phyloP scores from a whole-genome alignment of 2,888 invertebrate species.

The Tetramorium bicarinatum region DNA sequence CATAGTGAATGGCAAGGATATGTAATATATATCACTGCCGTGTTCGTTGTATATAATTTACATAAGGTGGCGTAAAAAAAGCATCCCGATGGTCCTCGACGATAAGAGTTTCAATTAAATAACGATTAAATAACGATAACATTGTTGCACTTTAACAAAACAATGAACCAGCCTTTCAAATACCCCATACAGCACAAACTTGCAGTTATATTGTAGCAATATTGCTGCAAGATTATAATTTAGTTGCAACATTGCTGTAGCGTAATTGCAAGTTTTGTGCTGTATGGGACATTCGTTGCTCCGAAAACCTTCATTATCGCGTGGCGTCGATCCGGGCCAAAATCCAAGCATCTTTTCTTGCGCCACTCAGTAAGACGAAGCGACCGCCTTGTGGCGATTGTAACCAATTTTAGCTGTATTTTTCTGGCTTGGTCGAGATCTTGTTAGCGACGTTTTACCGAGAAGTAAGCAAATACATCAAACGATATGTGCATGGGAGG shows the following conservation, averaged over 20 bases:
- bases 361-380: not conserved
- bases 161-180: not conserved
- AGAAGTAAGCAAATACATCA: slow-evolving; percentile 44
- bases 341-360: not conserved
- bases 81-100: not conserved
- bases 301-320: not conserved
- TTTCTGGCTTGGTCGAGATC: slow-evolving; percentile 29
- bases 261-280: no score
- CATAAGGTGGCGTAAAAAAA: slow-evolving; percentile 58
- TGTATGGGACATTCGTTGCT: not conserved
- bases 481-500: slow-evolving; percentile 27
- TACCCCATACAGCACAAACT: not conserved
- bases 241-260: no score
- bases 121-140: not conserved
- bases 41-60: slow-evolving; percentile 81
- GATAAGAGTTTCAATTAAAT: not conserved
- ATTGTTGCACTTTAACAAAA: not conserved
- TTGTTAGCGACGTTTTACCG: slow-evolving; percentile 25
- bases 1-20: slow-evolving; percentile 74
- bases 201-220: no score
- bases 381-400: slow-evolving; percentile 1
- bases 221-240: no score
- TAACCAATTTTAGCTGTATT: slow-evolving; percentile 42
- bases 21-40: slow-evolving; percentile 83
- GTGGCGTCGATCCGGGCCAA: not conserved